Base-by-base conservation (phyloP, 2,113 vertebrate genomes). In the Atlantisia rogersi region DNA sequence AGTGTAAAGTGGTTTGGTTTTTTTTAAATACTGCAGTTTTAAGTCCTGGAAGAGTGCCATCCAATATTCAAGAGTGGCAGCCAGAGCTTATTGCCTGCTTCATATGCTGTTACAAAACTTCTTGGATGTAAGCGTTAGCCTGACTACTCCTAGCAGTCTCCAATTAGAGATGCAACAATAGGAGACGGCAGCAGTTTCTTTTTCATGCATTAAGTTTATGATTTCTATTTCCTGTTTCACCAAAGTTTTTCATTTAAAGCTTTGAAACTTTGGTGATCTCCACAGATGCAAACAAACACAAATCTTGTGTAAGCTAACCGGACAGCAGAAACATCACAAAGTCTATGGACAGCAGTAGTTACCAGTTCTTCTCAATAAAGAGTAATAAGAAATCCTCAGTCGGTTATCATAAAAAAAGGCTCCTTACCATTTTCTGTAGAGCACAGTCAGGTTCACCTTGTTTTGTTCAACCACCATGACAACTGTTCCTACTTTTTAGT, bases 371-470 rank as follows among this genome's bases (percentile, higher is more conserved):
- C 37, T 22, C 42, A 55, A 46, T 44, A 73, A 55, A 86, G 35
- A 74, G 12, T 9, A 82, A 65, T 35, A 35, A 88, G 71, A 90
- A 92, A 94, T 74, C 69, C 55, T 59, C 79, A n/a, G 29, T 88
- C 89, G 91, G 52, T 80, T 75, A 70, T 35, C 26, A 87, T 55
- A 46, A 46, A 46, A 62, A 32, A 42, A 96, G 62, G 63, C 67
- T 81, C 68, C 98, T 98, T 98, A 97, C 97, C 97, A 98, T 97
- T 93, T 88, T 96, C 80, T 91, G 96, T 9, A 84, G 92, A 93
- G 88, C 56, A 95, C 65, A 92, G 71, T 75, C 86, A 90, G 77
- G 95, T 92, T 78, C 15, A 64, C 92, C 86, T 58, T 93, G 76
- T 81, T 97, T 85, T 50, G 74, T 95, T 94, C 81, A 94, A 95